These are phyloP conservation scores for Agrotis exclamationis DNA, from an alignment of 2,888 invertebrate genomes.

Conservation along the genomic window DNA sequence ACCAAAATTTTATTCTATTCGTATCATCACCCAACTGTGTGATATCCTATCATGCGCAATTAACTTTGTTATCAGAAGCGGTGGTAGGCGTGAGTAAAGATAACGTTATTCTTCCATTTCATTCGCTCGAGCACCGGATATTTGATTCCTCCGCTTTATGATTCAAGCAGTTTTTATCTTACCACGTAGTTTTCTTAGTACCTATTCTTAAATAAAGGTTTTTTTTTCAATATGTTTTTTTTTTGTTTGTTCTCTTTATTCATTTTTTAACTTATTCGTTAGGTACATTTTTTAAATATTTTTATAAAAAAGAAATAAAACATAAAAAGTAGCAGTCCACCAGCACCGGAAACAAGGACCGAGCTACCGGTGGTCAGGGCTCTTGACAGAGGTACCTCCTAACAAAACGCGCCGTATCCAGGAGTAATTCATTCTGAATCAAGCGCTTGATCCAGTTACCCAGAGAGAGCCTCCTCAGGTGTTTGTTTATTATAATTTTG, in stretches of 20 bases:
- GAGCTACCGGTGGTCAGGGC: too few species aligned
- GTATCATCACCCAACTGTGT: background rate
- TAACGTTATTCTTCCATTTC: conserved; percentile 46
- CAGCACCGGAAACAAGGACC: too few species aligned
- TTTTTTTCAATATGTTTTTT: background rate
- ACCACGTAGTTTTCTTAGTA: background rate
- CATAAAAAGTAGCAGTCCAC: too few species aligned
- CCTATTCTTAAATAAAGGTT: background rate
- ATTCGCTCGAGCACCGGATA: conserved; percentile 40
- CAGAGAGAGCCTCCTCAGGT: too few species aligned
- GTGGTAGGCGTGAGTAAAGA: background rate
- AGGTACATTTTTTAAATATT: too few species aligned
- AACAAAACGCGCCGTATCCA: too few species aligned
- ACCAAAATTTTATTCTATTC: background rate
- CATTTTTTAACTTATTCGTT: too few species aligned
- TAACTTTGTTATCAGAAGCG: conserved; percentile 11
- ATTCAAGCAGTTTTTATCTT: conserved; percentile 7
- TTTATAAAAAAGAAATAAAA: too few species aligned
- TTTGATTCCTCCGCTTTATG: conserved; percentile 34
- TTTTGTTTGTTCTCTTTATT: background rate
- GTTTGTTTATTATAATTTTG: too few species aligned
- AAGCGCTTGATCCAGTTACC: too few species aligned
- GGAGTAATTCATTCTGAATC: too few species aligned
- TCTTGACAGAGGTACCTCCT: too few species aligned
- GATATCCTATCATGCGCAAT: conserved; percentile 2